phyloP scores from a whole-genome alignment of 1,140 invertebrate species.

The Homalodisca vitripennis region DNA sequence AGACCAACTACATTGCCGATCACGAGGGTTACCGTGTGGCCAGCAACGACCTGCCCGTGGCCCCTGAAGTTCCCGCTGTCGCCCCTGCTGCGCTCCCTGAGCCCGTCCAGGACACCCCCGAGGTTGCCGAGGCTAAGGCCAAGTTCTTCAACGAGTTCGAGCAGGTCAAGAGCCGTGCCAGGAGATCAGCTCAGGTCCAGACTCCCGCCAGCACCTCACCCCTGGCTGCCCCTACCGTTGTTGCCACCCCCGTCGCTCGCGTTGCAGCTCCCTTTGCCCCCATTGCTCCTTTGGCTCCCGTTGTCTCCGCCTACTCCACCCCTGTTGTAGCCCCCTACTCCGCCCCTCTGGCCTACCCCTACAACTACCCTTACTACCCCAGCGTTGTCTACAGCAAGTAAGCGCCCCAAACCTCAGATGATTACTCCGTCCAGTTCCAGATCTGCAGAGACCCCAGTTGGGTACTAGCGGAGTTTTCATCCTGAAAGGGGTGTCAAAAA shows the following conservation, averaged over 20 bases:
- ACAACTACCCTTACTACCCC: conserved; percentile 27
- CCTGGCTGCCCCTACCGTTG: conserved; percentile 29
- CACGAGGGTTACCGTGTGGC: conserved; percentile 55
- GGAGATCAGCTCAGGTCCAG: conserved; percentile 35
- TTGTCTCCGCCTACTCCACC: conserved; percentile 24
- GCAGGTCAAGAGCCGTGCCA: conserved; percentile 35
- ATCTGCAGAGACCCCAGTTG: conserved; percentile 29
- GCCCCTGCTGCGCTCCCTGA: conserved; percentile 27
- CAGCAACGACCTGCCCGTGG: conserved; percentile 52
- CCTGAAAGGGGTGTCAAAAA: background rate
- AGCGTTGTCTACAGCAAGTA: background rate
- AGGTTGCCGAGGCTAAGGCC: conserved; percentile 36
- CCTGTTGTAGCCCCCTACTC: conserved; percentile 33
- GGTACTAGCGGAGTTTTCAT: conserved; percentile 7
- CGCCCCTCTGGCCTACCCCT: conserved; percentile 17
- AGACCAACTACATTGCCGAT: conserved; percentile 53
- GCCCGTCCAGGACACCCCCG: conserved; percentile 34
- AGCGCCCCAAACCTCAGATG: background rate
- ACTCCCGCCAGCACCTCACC: conserved; percentile 38
- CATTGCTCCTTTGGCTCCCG: conserved; percentile 21
- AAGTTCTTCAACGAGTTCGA: conserved; percentile 30
- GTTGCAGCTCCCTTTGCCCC: background rate
- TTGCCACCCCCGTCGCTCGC: conserved; percentile 43
- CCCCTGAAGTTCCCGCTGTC: conserved; percentile 9
- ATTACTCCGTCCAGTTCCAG: conserved; percentile 18